phyloP scores from a whole-genome alignment of 2,113 vertebrate species.

The Ochotona princeps region DNA sequence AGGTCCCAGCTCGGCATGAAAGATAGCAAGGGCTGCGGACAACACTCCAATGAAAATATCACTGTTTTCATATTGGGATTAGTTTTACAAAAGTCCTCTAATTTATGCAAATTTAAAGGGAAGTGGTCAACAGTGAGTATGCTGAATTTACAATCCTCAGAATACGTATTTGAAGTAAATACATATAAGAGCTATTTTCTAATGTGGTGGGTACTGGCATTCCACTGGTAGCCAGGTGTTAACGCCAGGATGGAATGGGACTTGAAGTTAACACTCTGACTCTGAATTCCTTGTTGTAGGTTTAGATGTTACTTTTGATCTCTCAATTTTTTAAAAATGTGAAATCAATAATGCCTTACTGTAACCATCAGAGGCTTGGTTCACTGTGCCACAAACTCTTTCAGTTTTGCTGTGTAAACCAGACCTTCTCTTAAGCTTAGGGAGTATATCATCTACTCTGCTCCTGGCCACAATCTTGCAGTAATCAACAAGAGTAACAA shows the following conservation, averaged over 20 bases:
- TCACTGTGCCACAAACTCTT: too few species aligned
- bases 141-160: not conserved
- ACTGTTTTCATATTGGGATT: too few species aligned
- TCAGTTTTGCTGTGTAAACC: not conserved
- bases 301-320: fast-evolving
- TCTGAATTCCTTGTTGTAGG: not conserved
- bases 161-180: too few species aligned
- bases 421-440: not conserved
- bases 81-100: too few species aligned
- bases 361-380: too few species aligned
- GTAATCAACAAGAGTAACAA: not conserved
- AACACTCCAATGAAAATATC: too few species aligned
- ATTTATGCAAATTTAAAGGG: not conserved
- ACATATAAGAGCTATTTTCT: too few species aligned
- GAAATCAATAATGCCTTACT: too few species aligned
- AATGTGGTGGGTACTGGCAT: fast-evolving
- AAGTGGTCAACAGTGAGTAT: not conserved
- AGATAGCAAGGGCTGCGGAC: too few species aligned
- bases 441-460: not conserved
- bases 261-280: not conserved
- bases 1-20: too few species aligned
- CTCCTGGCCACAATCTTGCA: not conserved
- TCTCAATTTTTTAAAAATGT: not conserved
- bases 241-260: fast-evolving
- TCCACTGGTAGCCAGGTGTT: too few species aligned